These are phyloP conservation scores for Diuraphis noxia DNA, from an alignment of 1,140 invertebrate species.

Conservation along the genomic window DNA sequence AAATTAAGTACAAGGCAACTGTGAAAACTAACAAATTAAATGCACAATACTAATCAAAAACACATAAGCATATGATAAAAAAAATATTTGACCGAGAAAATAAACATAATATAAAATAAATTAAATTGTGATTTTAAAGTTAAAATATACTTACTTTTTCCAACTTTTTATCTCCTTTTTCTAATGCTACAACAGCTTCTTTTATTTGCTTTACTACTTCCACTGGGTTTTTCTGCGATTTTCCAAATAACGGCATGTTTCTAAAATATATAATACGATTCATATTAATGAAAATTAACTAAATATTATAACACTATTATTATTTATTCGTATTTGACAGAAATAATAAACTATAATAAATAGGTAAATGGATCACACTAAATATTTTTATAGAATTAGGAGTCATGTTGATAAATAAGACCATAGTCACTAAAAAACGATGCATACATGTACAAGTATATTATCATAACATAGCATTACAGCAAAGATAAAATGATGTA, in stretches of 20 bases:
- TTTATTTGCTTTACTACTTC: constrained; percentile 95
- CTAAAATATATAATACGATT: constrained; percentile 43
- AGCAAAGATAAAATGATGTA: background rate
- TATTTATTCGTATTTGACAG: background rate
- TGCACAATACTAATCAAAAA: background rate
- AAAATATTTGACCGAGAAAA: background rate
- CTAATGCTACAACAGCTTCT: constrained; percentile 88
- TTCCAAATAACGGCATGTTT: constrained; percentile 92
- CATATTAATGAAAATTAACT: constrained; percentile 5
- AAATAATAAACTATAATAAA: background rate
- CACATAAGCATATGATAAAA: background rate
- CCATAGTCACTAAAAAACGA: constrained; percentile 7
- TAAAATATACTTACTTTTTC: constrained; percentile 73
- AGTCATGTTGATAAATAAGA: background rate
- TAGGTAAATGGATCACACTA: background rate
- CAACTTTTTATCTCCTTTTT: constrained; percentile 92
- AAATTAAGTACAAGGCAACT: background rate
- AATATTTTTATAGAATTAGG: background rate
- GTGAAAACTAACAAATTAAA: background rate
- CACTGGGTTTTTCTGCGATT: constrained; percentile 93
- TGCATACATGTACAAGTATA: background rate
- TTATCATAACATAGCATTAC: background rate
- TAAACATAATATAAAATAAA: background rate
- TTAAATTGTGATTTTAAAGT: background rate
- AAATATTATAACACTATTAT: background rate